Evolutionary conservation across 2,888 invertebrate genomes (phyloP), one percentile per base, ranked within the genome.

Genomic region (Drosophila kambysellisi): DNA sequence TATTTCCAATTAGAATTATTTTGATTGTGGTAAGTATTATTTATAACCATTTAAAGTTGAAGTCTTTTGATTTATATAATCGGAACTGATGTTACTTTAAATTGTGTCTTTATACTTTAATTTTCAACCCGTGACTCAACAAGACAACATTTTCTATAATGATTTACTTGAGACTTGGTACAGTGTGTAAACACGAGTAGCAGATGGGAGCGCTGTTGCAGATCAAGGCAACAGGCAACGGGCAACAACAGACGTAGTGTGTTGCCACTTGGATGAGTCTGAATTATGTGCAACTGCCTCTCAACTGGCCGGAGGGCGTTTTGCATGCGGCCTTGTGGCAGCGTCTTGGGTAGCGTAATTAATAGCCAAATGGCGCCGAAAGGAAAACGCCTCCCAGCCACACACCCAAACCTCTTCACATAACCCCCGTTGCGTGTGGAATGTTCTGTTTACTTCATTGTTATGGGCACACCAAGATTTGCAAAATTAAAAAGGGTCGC

Each of bases 401-500:
- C 48, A 48, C 11, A 39, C 20, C 1, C 5, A 56, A 56, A 12
- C 4, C n/a, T 17, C 33, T 50, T 37, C 48, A 20, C 39, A 5
- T 39, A 41, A 56, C 30, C 20, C 29, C 35, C 30, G 6, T 39
- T n/a, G 35, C 37, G 60, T 8, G 30, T 50, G 50, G 64, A 76
- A 74, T 69, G 64, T 63, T 60, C 39, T 83, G 73, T 82, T 84
- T 83, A 84, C 78, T 82, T 88, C 78, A 86, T 88, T 86, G 86
- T 87, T 89, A 89, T 74, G 84, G 66, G 68, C 76, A 72, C 74
- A 67, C 76, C 70, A 75, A 88, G 91, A 81, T 82, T 87, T 84
- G 61, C 76, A 75, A 89, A 85, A 91, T 91, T 88, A 90, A 91
- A 91, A 88, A 90, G 91, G 91, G 91, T 90, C 91, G 90, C 73